A percentile compares a stretch with the other conserved stretches of the same genome.
phyloP scores from a whole-genome alignment of 2,113 vertebrate genomes.

The Syngnathoides biaculeatus region DNA sequence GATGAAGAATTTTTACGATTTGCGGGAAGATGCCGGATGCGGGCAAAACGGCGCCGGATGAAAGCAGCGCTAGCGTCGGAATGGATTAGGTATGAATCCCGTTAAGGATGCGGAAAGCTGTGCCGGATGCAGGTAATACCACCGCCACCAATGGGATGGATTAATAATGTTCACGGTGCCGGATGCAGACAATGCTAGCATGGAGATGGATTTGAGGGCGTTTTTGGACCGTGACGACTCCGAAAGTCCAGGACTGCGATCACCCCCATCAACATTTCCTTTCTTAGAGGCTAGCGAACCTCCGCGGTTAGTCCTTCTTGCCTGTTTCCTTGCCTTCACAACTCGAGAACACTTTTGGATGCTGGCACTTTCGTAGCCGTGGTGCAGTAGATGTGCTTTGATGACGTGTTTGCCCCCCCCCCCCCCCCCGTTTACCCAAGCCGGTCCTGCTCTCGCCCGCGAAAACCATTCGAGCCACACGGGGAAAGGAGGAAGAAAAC shows the following conservation, averaged over 20 bases:
- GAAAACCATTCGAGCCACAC: background rate
- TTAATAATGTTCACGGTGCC: constrained; percentile 4
- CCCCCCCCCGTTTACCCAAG: constrained; percentile 24
- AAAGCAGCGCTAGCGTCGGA: too few relatives aligned
- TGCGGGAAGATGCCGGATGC: background rate
- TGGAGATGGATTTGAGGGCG: background rate
- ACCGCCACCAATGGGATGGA: background rate
- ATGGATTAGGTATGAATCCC: too few relatives aligned
- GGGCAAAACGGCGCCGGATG: background rate
- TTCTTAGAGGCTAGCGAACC: constrained; percentile 46
- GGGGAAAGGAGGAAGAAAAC: background rate
- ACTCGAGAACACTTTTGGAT: constrained; percentile 50
- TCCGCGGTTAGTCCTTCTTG: constrained; percentile 52
- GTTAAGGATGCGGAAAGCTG: background rate
- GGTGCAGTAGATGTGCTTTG: constrained; percentile 48
- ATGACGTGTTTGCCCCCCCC: constrained; percentile 7
- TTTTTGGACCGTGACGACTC: constrained; percentile 1
- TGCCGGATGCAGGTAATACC: background rate
- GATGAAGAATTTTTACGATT: constrained; percentile 10
- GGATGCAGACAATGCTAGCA: background rate
- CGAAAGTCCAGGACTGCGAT: constrained; percentile 35
- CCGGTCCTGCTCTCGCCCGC: background rate
- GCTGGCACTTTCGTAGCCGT: constrained; percentile 40
- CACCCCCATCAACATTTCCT: constrained; percentile 41
- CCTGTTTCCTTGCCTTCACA: constrained; percentile 61